These are phyloP conservation scores for Periophthalmus modestus DNA, from an alignment of 2,113 vertebrate genomes.

Conservation along the genomic window DNA sequence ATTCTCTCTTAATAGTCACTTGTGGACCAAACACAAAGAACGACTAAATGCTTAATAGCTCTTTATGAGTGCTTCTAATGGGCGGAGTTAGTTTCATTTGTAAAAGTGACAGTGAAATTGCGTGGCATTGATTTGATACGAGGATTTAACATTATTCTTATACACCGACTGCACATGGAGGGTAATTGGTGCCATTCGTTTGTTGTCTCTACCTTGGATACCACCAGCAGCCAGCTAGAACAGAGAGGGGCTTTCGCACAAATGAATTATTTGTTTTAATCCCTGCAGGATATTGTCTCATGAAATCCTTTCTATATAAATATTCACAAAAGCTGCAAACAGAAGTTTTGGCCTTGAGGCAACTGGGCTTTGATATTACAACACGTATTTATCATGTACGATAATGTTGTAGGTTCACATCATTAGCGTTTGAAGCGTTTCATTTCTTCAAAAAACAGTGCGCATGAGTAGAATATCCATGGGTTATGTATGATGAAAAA, in stretches of 20 bases:
- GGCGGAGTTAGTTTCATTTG: slow-evolving; percentile 21
- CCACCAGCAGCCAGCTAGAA: slow-evolving; percentile 27
- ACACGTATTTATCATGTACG: slow-evolving; percentile 16
- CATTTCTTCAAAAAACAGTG: neutral
- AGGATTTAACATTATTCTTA: slow-evolving; percentile 15
- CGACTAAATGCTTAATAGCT: neutral
- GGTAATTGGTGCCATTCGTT: slow-evolving; percentile 46
- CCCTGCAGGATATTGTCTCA: slow-evolving; percentile 38
- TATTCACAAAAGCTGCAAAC: slow-evolving; percentile 24
- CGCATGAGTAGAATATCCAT: neutral
- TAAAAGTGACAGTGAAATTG: slow-evolving; percentile 15
- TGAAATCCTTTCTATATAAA: slow-evolving; percentile 46
- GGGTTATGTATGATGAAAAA: too few species aligned
- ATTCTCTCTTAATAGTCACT: slow-evolving; percentile 32
- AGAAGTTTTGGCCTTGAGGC: slow-evolving; percentile 24
- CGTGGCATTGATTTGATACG: slow-evolving; percentile 32
- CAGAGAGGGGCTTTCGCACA: slow-evolving; percentile 22
- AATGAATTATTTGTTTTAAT: slow-evolving; percentile 49
- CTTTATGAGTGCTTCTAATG: slow-evolving; percentile 23
- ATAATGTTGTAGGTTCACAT: neutral
- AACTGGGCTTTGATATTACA: slow-evolving; percentile 5
- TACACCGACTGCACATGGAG: slow-evolving; percentile 21
- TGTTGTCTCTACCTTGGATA: slow-evolving; percentile 44
- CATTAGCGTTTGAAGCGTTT: neutral
- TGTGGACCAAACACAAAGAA: slow-evolving; percentile 31